These are phyloP conservation scores for Megaceryle maxima DNA, from an alignment of 2,113 vertebrate genomes.

Conservation along the genomic window DNA sequence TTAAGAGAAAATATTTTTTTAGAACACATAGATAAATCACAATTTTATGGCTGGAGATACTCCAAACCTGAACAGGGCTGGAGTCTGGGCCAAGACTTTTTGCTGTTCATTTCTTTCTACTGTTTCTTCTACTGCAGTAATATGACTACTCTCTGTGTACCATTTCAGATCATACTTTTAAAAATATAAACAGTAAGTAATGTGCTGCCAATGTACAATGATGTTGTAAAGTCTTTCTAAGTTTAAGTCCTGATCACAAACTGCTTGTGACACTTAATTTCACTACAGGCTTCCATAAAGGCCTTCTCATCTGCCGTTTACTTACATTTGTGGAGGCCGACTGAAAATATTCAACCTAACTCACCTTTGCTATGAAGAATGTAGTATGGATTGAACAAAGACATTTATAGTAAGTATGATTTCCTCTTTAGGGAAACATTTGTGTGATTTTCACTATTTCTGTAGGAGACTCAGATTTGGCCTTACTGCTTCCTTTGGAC, in stretches of 20 bases:
- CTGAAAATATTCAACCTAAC: neutral
- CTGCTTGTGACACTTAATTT: neutral
- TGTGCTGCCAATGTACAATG: neutral
- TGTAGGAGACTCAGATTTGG: neutral
- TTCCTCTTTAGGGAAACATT: neutral
- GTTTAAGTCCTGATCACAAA: neutral
- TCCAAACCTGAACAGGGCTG: neutral
- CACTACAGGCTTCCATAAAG: neutral
- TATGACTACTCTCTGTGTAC: neutral
- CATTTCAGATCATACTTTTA: neutral
- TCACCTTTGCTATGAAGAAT: neutral
- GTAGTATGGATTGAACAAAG: neutral
- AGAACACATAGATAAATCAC: neutral
- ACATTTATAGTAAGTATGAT: neutral
- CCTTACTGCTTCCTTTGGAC: neutral
- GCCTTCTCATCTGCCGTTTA: neutral
- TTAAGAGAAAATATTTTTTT: neutral
- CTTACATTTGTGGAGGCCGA: neutral
- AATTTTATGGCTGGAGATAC: neutral
- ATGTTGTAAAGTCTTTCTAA: neutral
- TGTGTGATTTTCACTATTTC: neutral
- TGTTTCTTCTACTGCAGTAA: neutral
- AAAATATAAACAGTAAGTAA: neutral
- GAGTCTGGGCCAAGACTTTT: neutral
- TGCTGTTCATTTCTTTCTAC: neutral